phyloP scores from a whole-genome alignment of 2,113 vertebrate species.

The Hymenochirus boettgeri region DNA sequence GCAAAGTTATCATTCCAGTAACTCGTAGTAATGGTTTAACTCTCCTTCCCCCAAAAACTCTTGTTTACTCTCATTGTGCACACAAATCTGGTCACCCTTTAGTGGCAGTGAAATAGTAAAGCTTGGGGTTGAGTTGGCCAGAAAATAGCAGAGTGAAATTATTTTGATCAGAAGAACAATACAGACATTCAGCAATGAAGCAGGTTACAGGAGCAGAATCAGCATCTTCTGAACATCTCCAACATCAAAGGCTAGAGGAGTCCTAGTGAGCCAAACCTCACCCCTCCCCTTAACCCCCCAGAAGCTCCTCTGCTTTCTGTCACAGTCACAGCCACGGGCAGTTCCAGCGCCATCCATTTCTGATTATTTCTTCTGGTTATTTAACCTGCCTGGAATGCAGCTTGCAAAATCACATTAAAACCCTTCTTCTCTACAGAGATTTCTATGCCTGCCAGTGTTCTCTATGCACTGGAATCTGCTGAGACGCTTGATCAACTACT shows the following conservation, averaged over 20 bases:
- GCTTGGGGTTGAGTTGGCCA: slow-evolving; percentile 1
- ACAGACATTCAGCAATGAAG: slow-evolving; percentile 36
- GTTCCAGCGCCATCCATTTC: slow-evolving; percentile 42
- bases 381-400: slow-evolving; percentile 56
- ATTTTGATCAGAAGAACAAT: slow-evolving; percentile 39
- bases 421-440: slow-evolving; percentile 50
- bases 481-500: slow-evolving; percentile 22
- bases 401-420: slow-evolving; percentile 42
- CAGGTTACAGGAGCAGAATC: slow-evolving; percentile 39
- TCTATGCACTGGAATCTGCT: slow-evolving; percentile 23
- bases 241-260: slow-evolving; percentile 36
- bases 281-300: slow-evolving; percentile 13
- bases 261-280: slow-evolving; percentile 32
- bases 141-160: slow-evolving; percentile 15
- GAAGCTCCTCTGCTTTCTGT: slow-evolving; percentile 40
- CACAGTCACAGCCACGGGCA: slow-evolving; percentile 41
- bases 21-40: background rate
- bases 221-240: slow-evolving; percentile 42
- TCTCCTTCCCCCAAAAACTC: background rate
- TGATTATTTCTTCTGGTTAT: slow-evolving; percentile 51
- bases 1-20: slow-evolving; percentile 1
- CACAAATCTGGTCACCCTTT: background rate
- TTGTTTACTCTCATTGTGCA: background rate
- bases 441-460: slow-evolving; percentile 49
- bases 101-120: background rate